Percentiles rank a stretch among this genome's conserved stretches.
These are phyloP conservation scores for Lampris megalopsis DNA, from an alignment of 2,113 vertebrate genomes.

Conservation along the genomic window DNA sequence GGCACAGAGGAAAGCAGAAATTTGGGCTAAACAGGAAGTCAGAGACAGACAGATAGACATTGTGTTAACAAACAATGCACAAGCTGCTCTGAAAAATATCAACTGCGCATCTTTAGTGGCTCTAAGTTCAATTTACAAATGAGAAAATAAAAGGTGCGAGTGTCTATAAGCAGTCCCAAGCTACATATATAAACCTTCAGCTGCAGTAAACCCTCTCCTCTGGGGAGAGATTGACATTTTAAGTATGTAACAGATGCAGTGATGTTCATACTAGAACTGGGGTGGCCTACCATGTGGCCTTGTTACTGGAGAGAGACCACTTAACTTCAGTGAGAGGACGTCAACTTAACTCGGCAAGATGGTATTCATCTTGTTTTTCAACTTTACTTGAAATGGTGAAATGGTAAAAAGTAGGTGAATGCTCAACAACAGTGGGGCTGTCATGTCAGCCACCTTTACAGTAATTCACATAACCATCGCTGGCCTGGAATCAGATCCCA, in stretches of 20 bases:
- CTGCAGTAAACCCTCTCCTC: background rate
- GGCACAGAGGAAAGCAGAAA: background rate
- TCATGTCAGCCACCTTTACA: no score
- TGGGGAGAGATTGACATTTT: slow-evolving; percentile 1
- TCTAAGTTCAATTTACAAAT: slow-evolving; percentile 32
- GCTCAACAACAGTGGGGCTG: no score
- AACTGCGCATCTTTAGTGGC: slow-evolving; percentile 9
- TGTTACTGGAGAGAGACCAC: background rate
- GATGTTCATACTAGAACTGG: slow-evolving; percentile 20
- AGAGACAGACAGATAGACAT: slow-evolving; percentile 12
- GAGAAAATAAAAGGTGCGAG: slow-evolving; percentile 29
- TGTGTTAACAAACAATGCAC: background rate
- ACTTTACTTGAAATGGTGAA: no score
- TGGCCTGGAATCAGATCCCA: no score
- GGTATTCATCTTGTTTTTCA: no score
- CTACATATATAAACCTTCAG: slow-evolving; percentile 27
- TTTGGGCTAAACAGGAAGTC: background rate
- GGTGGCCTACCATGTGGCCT: background rate
- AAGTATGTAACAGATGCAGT: slow-evolving; percentile 17
- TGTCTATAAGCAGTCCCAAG: background rate
- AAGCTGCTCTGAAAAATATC: slow-evolving; percentile 16
- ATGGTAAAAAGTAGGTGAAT: no score
- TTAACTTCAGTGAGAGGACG: no score
- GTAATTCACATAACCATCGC: no score
- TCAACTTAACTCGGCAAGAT: no score